Conservation (phyloP, 30 jellyfish, hydroid and myxozoan genomes). For the Mastigias papua region DNA sequence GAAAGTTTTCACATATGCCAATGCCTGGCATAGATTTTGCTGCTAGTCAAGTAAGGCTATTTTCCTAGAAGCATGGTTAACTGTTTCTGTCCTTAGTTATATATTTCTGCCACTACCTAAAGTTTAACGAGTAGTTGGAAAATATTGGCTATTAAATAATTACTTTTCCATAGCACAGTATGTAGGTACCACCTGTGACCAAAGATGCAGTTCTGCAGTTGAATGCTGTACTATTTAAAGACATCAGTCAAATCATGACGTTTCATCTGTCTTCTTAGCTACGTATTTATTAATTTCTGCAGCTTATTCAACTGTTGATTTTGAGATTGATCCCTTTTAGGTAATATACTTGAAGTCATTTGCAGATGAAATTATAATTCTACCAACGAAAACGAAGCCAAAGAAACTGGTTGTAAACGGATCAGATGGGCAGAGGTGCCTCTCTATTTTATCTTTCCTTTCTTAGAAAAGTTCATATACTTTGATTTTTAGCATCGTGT, state of each 20-base stretch:
- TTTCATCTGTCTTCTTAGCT: too few relatives aligned
- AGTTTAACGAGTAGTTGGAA: neutral
- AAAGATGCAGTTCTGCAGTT: too few relatives aligned
- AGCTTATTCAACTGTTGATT: neutral
- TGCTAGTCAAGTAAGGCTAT: slow-evolving; percentile 67
- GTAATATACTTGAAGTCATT: slow-evolving; percentile 78
- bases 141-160: too few relatives aligned
- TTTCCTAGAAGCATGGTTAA: too few relatives aligned
- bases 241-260: too few relatives aligned
- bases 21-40: slow-evolving; percentile 95
- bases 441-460: too few relatives aligned
- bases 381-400: slow-evolving; percentile 99
- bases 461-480: too few relatives aligned
- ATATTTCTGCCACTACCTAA: neutral
- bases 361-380: slow-evolving; percentile 81
- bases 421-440: slow-evolving; percentile 96
- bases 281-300: neutral
- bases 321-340: slow-evolving; percentile 16
- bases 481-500: too few relatives aligned
- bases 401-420: slow-evolving; percentile 95
- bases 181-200: too few relatives aligned
- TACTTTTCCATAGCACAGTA: too few relatives aligned
- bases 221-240: too few relatives aligned
- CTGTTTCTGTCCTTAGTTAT: neutral
- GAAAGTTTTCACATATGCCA: slow-evolving; percentile 82